These are phyloP conservation scores for Rotaria macrura DNA, from an alignment of 2,888 invertebrate species.

Conservation along the genomic window DNA sequence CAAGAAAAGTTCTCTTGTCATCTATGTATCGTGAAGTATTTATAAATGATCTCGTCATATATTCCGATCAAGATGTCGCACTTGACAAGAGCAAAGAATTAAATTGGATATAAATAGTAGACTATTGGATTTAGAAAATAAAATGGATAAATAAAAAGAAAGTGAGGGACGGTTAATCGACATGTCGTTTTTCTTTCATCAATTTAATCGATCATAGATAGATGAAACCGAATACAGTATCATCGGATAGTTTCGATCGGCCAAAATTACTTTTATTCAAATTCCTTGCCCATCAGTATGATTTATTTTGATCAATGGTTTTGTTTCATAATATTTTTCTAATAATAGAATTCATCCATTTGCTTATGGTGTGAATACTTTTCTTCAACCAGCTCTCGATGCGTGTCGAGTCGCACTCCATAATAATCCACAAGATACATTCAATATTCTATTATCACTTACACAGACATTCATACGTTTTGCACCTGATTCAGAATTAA, in stretches of 20 bases:
- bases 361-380: not conserved
- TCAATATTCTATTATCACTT: not conserved
- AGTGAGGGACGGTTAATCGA: not conserved
- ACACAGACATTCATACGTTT: not conserved
- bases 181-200: not conserved
- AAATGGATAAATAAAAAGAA: not conserved
- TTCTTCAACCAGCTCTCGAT: not conserved
- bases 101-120: not conserved
- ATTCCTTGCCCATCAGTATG: not conserved
- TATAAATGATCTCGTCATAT: too few species aligned
- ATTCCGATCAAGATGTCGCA: not conserved
- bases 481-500: not conserved
- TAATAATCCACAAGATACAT: not conserved
- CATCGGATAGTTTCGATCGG: not conserved
- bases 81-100: not conserved
- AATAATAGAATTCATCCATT: conserved; percentile 1
- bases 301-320: too few species aligned
- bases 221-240: not conserved
- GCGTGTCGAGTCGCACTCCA: not conserved
- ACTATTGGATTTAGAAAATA: not conserved
- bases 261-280: not conserved
- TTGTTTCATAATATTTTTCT: not conserved
- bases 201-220: not conserved
- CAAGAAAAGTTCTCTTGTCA: too few species aligned
- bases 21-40: too few species aligned